phyloP scores from a whole-genome alignment of 2,113 vertebrate genomes.

The Trinectes maculatus region DNA sequence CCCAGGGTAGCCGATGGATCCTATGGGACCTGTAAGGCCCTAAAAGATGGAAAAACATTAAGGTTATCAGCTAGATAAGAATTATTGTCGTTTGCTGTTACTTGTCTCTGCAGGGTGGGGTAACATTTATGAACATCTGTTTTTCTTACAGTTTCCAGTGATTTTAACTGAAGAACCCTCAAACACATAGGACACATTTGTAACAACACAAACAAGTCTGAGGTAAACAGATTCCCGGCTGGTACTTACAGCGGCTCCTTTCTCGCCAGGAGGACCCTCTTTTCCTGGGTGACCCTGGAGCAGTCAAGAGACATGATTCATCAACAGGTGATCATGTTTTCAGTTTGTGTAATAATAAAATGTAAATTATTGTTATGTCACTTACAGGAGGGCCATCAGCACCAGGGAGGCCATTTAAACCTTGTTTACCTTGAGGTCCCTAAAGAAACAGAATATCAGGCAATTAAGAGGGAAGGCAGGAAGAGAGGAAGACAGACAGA shows the following conservation, averaged over 20 bases:
- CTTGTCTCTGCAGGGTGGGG: not conserved
- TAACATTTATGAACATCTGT: no score
- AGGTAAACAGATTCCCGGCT: no score
- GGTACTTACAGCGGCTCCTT: slow-evolving; percentile 89
- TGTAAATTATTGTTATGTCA: slow-evolving; percentile 30
- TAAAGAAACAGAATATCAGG: slow-evolving; percentile 72
- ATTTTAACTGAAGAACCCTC: not conserved
- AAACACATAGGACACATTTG: not conserved
- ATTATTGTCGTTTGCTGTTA: not conserved
- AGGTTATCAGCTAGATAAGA: no score
- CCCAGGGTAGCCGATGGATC: slow-evolving; percentile 95
- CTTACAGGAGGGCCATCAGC: slow-evolving; percentile 96
- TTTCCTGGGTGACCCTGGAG: slow-evolving; percentile 96
- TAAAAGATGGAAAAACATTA: slow-evolving; percentile 69
- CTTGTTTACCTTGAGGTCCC: slow-evolving; percentile 94
- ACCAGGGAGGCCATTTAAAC: slow-evolving; percentile 90
- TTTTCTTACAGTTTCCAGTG: no score
- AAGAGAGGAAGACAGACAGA: not conserved
- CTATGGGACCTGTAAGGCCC: slow-evolving; percentile 91
- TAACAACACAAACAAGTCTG: no score
- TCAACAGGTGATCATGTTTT: not conserved
- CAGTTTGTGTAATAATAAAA: slow-evolving; percentile 6
- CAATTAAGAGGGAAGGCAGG: not conserved
- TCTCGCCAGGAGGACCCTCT: slow-evolving; percentile 95
- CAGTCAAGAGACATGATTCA: slow-evolving; percentile 10